Evolutionary conservation across 2,888 invertebrate genomes (phyloP).

Genomic region (Agonopterix subpropinquella): DNA sequence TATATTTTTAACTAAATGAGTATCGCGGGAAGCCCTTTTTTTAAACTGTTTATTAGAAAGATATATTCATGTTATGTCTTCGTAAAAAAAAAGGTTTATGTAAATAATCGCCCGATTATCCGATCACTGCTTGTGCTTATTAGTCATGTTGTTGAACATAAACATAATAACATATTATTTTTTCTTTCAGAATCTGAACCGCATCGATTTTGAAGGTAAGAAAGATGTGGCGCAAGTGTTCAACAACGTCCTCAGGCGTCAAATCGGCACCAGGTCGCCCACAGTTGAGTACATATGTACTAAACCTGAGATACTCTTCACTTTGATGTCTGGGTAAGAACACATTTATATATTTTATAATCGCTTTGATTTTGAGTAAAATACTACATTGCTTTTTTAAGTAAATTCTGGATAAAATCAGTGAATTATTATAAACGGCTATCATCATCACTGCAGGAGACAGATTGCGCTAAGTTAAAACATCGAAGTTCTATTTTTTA

Average conservation of each 20-base stretch:
- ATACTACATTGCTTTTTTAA: no score
- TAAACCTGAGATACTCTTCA: conserved; percentile 97
- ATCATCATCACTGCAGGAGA: no score
- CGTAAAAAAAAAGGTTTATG: background rate
- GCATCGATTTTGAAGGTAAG: conserved; percentile 93
- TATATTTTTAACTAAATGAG: no score
- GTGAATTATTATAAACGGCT: no score
- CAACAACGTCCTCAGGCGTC: conserved; percentile 98
- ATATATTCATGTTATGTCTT: no score
- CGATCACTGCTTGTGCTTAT: background rate
- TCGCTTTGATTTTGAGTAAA: no score
- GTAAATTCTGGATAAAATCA: no score
- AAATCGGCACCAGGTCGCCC: conserved; percentile 98
- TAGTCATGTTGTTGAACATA: background rate
- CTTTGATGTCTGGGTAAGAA: conserved; percentile 93
- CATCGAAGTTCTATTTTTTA: no score
- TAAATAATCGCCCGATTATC: background rate
- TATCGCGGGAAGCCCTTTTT: no score
- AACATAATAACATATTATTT: conserved; percentile 2
- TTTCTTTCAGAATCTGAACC: conserved; percentile 77
- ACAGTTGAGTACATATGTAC: conserved; percentile 99
- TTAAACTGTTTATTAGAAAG: no score
- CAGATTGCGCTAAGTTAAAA: no score
- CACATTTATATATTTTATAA: no score
- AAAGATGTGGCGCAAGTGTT: conserved; percentile 99